phyloP scores from a whole-genome alignment of 1,140 invertebrate species.

The Drosophila santomea region DNA sequence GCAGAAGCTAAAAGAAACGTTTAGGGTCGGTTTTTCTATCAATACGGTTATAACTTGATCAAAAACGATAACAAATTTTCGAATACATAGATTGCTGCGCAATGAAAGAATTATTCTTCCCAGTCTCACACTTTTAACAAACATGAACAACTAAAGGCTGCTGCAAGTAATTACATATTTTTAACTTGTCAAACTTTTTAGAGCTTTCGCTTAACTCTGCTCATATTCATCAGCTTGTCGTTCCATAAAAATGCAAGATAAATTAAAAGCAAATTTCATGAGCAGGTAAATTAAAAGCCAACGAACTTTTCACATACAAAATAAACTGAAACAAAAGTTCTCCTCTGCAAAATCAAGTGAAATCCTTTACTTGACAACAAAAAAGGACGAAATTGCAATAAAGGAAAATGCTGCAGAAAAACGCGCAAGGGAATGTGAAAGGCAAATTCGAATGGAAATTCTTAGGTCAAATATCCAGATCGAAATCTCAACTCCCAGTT shows the following conservation, averaged over 20 bases:
- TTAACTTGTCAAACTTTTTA: neutral
- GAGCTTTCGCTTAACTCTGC: neutral
- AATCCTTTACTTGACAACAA: constrained; percentile 12
- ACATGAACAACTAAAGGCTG: neutral
- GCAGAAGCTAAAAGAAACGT: neutral
- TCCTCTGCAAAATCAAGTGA: neutral
- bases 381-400: neutral
- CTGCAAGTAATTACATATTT: neutral
- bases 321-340: constrained; percentile 2
- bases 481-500: constrained; percentile 8
- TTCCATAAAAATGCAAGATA: neutral
- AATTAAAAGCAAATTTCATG: neutral
- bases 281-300: constrained; percentile 1
- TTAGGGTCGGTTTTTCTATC: neutral
- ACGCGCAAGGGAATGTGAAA: neutral
- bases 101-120: neutral
- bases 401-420: constrained; percentile 14
- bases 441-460: constrained; percentile 35
- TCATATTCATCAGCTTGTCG: neutral
- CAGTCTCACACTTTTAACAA: neutral
- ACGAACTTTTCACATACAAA: neutral
- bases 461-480: constrained; percentile 30
- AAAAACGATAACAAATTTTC: neutral
- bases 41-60: neutral
- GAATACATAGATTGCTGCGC: no score